These are phyloP conservation scores for Eulemur coronatus DNA, from an alignment of 2,797 vertebrate species.

Conservation along the genomic window DNA sequence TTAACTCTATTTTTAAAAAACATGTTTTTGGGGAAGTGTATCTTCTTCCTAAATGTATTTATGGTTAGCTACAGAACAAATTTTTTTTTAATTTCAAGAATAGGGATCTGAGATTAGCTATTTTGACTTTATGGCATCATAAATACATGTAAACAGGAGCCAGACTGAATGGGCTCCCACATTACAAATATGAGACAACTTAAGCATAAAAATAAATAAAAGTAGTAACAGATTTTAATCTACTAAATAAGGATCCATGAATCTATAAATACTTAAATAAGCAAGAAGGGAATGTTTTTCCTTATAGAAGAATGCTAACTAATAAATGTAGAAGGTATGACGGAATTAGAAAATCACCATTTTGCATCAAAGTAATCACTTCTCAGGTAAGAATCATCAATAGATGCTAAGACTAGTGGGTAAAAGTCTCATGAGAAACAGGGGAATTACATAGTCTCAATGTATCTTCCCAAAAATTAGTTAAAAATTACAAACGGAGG, in stretches of 20 bases:
- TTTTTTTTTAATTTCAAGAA: neutral
- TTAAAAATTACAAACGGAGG: neutral
- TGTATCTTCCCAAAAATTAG: neutral
- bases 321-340: neutral
- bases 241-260: neutral
- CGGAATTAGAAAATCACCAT: constrained; percentile 1
- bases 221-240: neutral
- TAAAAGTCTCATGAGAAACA: neutral
- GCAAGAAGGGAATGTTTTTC: neutral
- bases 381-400: constrained; percentile 23
- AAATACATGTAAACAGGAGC: neutral
- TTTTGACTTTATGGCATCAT: neutral
- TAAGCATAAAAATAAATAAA: neutral
- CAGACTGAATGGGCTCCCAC: neutral
- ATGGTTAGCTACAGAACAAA: neutral
- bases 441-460: neutral
- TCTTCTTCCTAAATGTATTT: constrained; percentile 10
- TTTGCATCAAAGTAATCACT: constrained; percentile 8
- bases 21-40: neutral
- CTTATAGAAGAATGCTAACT: neutral
- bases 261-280: neutral
- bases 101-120: neutral
- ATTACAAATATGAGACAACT: constrained; percentile 16
- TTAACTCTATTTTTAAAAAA: constrained; percentile 32
- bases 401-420: neutral